Conservation (phyloP, 1,140 invertebrate genomes). For the Sarcophaga bullata region DNA sequence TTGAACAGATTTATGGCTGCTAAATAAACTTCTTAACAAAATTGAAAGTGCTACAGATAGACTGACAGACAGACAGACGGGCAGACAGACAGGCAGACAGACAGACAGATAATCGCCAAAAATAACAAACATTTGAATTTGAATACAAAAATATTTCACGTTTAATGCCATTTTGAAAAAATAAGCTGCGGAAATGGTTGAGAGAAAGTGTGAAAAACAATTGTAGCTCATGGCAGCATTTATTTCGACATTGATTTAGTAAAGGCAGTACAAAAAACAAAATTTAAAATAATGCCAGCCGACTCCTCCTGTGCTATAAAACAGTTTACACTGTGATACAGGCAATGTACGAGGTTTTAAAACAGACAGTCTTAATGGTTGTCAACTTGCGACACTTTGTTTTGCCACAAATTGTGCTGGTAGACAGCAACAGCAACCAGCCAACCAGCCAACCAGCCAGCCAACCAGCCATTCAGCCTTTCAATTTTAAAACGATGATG, state of each 20-base stretch:
- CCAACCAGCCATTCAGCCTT: neutral
- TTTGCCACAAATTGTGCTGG: constrained; percentile 13
- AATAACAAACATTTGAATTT: constrained; percentile 11
- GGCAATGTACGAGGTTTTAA: too few species aligned
- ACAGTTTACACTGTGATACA: too few species aligned
- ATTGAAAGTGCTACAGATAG: too few species aligned
- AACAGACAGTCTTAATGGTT: neutral
- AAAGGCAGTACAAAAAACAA: neutral
- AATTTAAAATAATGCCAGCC: too few species aligned
- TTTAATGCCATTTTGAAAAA: neutral
- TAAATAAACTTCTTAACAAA: neutral
- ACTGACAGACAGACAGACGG: too few species aligned
- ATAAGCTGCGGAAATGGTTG: neutral
- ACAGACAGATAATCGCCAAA: neutral
- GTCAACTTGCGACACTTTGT: constrained; percentile 13
- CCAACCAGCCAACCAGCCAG: neutral
- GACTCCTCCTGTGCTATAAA: too few species aligned
- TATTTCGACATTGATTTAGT: constrained; percentile 10
- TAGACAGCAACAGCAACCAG: neutral
- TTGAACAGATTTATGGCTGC: neutral
- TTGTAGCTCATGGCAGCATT: constrained; percentile 3
- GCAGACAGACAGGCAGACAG: neutral
- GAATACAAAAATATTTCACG: neutral
- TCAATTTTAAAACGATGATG: neutral
- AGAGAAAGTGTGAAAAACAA: neutral